Base-by-base conservation (phyloP, 2,888 invertebrate species). In the Argyresthia albistria region DNA sequence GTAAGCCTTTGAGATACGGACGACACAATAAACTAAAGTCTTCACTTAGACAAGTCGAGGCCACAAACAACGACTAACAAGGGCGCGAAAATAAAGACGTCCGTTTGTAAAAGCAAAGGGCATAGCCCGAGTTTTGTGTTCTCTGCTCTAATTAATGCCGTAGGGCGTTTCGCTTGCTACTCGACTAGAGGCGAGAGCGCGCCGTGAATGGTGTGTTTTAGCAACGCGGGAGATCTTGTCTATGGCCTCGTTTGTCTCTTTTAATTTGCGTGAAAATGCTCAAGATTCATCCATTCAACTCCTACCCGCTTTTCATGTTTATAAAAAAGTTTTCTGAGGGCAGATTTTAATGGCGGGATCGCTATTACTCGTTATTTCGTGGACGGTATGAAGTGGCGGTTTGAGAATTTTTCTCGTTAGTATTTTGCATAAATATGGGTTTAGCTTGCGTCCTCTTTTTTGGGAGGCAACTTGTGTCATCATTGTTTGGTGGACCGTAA, bases 261-360 rank as follows among this genome's bases (percentile, higher is more conserved):
- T 87, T 84, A 84, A 86, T 87, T 86, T 83, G 81, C 78, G 82
- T 81, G 70, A 83, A 86, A 84, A 82, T 82, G 80, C 74, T 76
- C 76, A 71, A 67, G 73, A 76, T 78, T 72, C 67, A 75, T 67
- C 61, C 63, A 71, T 77, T 72, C 72, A 73, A 65, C 36, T 14
- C 14, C 48, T 14, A 59, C 59, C 66, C 68, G 72, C 70, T 72
- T 79, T 81, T 76, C 74, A 78, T 67, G 60, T 59, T 61, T 68
- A 50, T 64, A 61, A 63, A 75, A 73, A 76, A 72, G 67, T 71
- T 64, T 76, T 71, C 68, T 70, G 55, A 64, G 60, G 10, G 10
- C 61, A 61, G 61, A 60, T 61, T 60, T 65, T 70, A 70, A 49
- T 67, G 69, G 69, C 66, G 64, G 46, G 35, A 12, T 58, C 68